Evolutionary conservation across 2,113 vertebrate genomes (phyloP), one percentile per base, ranked within the genome.

Genomic region (Notechis scutatus): DNA sequence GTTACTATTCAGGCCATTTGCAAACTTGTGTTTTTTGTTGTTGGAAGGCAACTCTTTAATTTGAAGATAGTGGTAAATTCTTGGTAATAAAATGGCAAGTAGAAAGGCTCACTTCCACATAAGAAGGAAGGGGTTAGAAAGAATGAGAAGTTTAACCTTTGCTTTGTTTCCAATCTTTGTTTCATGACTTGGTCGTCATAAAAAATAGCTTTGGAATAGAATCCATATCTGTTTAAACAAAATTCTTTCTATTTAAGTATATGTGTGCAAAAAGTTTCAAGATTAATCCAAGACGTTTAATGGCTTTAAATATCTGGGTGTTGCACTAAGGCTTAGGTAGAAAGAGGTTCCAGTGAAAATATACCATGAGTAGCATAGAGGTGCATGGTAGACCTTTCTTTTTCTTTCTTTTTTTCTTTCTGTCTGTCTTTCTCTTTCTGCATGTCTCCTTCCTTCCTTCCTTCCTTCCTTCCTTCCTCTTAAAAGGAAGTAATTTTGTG

Each of bases 141-240:
- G 54, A 55, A 56, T 23, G 88, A 89, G 9, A 55, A 89, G 10
- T 21, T 24, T 39, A 24, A 56, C 10, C 8, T 85, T 54, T n/a
- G 2, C 20, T 54, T 61, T 23, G 95, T 0, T 21, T 56, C 23
- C 14, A 59, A 5, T 59, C 11, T 89, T 39, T 56, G 8, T 23
- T 45, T 24, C 20, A 57, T 42, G 20, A 55, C 39, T 89, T 89
- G 34, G 11, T 59, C 34, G 26, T 34, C 21, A 57, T 26, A 26
- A n/a, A 69, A 50, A 69, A 29, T 69, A n/a, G 26, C 1, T 5
- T 90, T 47, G 10, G 15, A 74, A 69, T 50, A 34, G 45, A 74
- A 50, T 1, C 87, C 29, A 34, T 55, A 96, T 95, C 85, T 91
- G 95, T 96, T 96, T 88, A 94, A 95, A 85, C 93, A 86, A 92